Percentiles rank a stretch among this genome's conserved stretches.
Evolutionary conservation across 1,140 invertebrate genomes (phyloP).

Genomic region (Melitaea cinxia): DNA sequence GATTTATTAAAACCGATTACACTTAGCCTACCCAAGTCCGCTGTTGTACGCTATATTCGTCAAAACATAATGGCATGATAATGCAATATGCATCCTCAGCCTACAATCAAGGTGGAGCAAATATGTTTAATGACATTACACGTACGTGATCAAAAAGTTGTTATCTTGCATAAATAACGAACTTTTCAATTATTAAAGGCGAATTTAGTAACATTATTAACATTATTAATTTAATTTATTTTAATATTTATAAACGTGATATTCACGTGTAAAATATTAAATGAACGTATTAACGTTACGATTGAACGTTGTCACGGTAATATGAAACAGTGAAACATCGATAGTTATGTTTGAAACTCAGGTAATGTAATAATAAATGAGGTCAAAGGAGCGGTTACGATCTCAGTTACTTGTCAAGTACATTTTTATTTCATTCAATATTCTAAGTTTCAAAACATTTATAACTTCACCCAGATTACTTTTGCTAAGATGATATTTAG

Average conservation of each 20-base stretch:
- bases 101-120: neutral
- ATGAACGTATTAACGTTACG: too few species aligned
- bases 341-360: too few species aligned
- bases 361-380: too few species aligned
- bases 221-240: neutral
- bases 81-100: slow-evolving; percentile 9
- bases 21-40: slow-evolving; percentile 38
- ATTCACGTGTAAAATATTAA: too few species aligned
- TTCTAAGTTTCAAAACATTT: too few species aligned
- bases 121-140: neutral
- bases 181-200: neutral
- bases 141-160: neutral
- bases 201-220: neutral
- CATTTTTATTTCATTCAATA: too few species aligned
- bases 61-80: slow-evolving; percentile 11
- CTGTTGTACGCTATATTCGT: slow-evolving; percentile 9
- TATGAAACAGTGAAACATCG: too few species aligned
- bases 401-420: too few species aligned
- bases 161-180: neutral
- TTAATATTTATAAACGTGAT: neutral
- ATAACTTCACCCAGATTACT: too few species aligned
- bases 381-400: too few species aligned
- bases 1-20: slow-evolving; percentile 68
- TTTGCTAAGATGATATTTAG: too few species aligned
- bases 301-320: too few species aligned